Percentiles rank a stretch among this genome's conserved stretches.
These are phyloP conservation scores for Thalassophryne amazonica DNA, from an alignment of 2,797 vertebrate species.

Conservation along the genomic window DNA sequence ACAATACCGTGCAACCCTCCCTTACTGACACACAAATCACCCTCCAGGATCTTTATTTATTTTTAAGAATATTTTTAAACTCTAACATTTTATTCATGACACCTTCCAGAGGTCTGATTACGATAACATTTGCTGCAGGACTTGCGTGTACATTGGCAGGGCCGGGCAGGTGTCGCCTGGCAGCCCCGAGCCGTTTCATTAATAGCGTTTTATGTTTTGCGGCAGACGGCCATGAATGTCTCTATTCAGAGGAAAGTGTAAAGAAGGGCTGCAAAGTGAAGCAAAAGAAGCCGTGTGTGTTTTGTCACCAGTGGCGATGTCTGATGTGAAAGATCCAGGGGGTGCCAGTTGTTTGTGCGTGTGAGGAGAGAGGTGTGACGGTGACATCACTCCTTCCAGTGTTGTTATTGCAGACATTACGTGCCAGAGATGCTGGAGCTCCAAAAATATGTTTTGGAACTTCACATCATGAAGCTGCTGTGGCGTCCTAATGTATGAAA, in stretches of 20 bases:
- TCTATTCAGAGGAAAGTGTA: constrained; percentile 47
- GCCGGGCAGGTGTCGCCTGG: constrained; percentile 62
- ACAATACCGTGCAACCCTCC: constrained; percentile 5
- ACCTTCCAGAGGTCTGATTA: constrained; percentile 44
- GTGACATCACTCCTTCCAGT: constrained; percentile 80
- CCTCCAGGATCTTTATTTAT: constrained; percentile 30
- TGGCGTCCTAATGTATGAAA: constrained; percentile 42
- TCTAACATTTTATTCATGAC: constrained; percentile 43
- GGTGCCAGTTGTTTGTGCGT: constrained; percentile 29
- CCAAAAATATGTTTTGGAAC: constrained; percentile 45
- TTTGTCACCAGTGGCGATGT: constrained; percentile 33
- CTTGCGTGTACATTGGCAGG: constrained; percentile 56
- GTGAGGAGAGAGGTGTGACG: constrained; percentile 24
- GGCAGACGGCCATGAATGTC: constrained; percentile 59
- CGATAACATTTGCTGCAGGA: constrained; percentile 62
- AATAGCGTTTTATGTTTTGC: constrained; percentile 59
- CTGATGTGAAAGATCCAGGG: constrained; percentile 63
- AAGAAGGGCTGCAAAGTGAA: constrained; percentile 36
- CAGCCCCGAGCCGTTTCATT: constrained; percentile 58
- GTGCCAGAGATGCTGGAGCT: constrained; percentile 38
- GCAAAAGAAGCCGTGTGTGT: constrained; percentile 36
- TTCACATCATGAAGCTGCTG: constrained; percentile 55
- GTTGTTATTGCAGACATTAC: constrained; percentile 71
- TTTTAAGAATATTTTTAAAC: constrained; percentile 22
- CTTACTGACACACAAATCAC: constrained; percentile 5